Conservation (phyloP, 2,888 invertebrate species). For the Euplexia lucipara region DNA sequence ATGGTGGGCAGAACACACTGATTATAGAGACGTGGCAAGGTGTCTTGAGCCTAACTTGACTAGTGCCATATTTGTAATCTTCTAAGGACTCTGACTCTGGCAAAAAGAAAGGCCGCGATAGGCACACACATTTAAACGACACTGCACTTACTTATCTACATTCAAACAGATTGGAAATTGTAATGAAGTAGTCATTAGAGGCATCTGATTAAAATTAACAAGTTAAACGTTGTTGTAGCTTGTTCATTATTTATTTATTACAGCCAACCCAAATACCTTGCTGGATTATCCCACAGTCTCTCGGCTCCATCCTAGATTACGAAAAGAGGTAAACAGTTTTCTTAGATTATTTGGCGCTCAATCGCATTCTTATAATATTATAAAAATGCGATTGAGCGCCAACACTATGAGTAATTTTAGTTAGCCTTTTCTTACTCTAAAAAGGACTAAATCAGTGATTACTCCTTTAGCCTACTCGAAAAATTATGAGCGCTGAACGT, state of each 20-base stretch:
- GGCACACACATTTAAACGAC: conserved; percentile 9
- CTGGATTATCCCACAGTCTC: conserved; percentile 46
- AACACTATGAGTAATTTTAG: too few species aligned
- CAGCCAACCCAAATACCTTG: conserved; percentile 63
- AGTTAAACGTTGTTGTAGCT: conserved; percentile 48
- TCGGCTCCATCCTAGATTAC: conserved; percentile 20
- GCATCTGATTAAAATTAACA: conserved; percentile 58
- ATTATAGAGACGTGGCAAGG: too few species aligned
- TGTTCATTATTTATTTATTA: conserved; percentile 58
- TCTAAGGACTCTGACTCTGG: not conserved
- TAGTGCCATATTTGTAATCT: not conserved
- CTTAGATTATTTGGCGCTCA: too few species aligned
- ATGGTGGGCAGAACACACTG: too few species aligned
- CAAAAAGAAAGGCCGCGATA: conserved; percentile 29
- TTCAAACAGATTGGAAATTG: conserved; percentile 54
- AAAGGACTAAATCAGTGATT: not conserved
- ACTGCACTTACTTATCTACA: conserved; percentile 28
- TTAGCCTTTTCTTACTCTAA: not conserved
- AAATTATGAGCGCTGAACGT: not conserved
- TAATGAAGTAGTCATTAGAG: conserved; percentile 58
- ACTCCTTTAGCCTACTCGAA: not conserved
- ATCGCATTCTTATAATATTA: too few species aligned
- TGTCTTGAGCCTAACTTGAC: not conserved
- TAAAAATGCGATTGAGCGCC: too few species aligned
- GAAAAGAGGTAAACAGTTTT: conserved; percentile 26